phyloP scores from a whole-genome alignment of 2,888 invertebrate genomes.

The Imbricaverruca yamaguchii region DNA sequence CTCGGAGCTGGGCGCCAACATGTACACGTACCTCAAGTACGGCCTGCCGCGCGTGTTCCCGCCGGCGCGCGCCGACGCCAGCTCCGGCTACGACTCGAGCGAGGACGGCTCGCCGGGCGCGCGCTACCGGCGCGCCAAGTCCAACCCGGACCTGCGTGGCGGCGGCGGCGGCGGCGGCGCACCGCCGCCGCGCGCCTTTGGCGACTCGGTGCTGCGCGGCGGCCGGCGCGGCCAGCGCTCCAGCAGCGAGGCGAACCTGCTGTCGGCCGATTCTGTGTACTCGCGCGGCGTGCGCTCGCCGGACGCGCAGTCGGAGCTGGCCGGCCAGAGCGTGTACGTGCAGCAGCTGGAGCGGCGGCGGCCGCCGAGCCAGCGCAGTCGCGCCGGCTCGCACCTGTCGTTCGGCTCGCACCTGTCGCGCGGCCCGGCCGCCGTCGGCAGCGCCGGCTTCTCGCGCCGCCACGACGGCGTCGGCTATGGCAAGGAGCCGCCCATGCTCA shows the following conservation, averaged over 20 bases:
- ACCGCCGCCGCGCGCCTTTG: conserved; percentile 28
- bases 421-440: conserved; percentile 24
- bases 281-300: conserved; percentile 28
- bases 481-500: conserved; percentile 37
- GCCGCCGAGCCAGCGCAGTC: conserved; percentile 27
- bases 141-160: conserved; percentile 37
- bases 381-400: conserved; percentile 30
- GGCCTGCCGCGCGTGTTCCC: conserved; percentile 86
- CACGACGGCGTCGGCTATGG: conserved; percentile 32
- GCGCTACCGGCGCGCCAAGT: conserved; percentile 34
- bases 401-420: conserved; percentile 31
- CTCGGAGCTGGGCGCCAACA: conserved; percentile 78
- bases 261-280: conserved; percentile 50
- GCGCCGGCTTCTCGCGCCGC: conserved; percentile 25
- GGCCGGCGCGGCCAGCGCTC: conserved; percentile 34
- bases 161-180: conserved; percentile 32
- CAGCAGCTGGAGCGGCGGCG: conserved; percentile 29
- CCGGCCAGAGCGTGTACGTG: conserved; percentile 23
- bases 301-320: conserved; percentile 30
- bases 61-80: conserved; percentile 68
- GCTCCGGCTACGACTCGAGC: conserved; percentile 88
- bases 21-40: conserved; percentile 89
- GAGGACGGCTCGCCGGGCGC: conserved; percentile 49
- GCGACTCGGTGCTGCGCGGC: conserved; percentile 36
- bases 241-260: conserved; percentile 76